A percentile compares a stretch with the other conserved stretches of the same genome.
These are phyloP conservation scores for Tetragonula carbonaria DNA, from an alignment of 2,888 invertebrate genomes.

Conservation along the genomic window DNA sequence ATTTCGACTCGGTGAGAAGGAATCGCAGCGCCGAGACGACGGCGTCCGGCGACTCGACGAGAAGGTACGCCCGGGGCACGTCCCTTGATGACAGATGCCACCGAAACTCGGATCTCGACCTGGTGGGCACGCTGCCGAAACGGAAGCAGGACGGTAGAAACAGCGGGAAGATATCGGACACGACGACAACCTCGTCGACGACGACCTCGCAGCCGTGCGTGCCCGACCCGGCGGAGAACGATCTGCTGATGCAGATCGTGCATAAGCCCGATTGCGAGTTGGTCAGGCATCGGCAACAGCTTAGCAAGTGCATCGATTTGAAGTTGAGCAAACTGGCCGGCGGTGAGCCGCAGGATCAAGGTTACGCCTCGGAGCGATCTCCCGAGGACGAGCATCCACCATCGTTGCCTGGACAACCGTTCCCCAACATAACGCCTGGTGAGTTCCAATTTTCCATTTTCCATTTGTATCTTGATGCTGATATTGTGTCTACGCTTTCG, in stretches of 20 bases:
- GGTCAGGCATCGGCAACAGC: conserved; percentile 76
- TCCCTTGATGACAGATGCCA: conserved; percentile 73
- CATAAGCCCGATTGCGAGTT: conserved; percentile 81
- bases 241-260: conserved; percentile 75
- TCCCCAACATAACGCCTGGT: conserved; percentile 90
- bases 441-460: conserved; percentile 73
- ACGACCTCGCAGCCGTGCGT: conserved; percentile 55
- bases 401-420: conserved; percentile 86
- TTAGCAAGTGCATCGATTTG: conserved; percentile 72
- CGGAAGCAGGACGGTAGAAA: conserved; percentile 66
- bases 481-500: background rate
- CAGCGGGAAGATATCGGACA: conserved; percentile 60
- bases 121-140: conserved; percentile 79
- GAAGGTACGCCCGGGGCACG: conserved; percentile 63
- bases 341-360: conserved; percentile 86
- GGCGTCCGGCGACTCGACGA: conserved; percentile 50
- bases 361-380: conserved; percentile 91
- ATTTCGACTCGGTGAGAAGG: conserved; percentile 75
- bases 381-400: conserved; percentile 92
- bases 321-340: conserved; percentile 78
- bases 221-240: conserved; percentile 61
- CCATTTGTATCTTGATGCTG: background rate
- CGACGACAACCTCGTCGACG: conserved; percentile 43
- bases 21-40: conserved; percentile 73
- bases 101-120: conserved; percentile 76